Conservation (phyloP, 2,113 vertebrate genomes). For the Paracanthobrama guichenoti region DNA sequence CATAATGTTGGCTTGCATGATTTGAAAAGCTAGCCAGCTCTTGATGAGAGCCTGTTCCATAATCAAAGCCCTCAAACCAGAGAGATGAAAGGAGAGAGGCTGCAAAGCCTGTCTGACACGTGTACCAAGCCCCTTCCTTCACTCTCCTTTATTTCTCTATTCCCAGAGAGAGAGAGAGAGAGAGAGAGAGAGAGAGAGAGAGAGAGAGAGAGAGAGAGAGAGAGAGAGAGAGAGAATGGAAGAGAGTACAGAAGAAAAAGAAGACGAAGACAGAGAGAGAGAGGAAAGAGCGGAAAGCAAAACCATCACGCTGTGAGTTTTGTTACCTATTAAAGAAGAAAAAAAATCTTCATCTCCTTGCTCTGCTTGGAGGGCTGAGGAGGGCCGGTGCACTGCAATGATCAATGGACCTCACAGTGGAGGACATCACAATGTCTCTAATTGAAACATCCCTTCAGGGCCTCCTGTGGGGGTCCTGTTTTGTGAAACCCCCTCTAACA, state of each 20-base stretch:
- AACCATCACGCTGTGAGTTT: constrained; percentile 16
- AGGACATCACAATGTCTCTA: constrained; percentile 43
- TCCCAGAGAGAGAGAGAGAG: background rate
- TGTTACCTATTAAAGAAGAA: constrained; percentile 36
- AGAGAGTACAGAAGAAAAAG: background rate
- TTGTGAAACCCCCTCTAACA: background rate
- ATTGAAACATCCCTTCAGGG: constrained; percentile 50
- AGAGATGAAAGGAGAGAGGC: constrained; percentile 48
- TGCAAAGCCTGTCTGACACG: constrained; percentile 48
- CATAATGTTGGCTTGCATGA: constrained; percentile 25
- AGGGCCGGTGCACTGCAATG: constrained; percentile 17
- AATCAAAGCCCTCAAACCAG: constrained; percentile 53
- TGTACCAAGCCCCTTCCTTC: constrained; percentile 46
- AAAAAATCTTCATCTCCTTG: constrained; percentile 26
- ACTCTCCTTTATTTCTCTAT: constrained; percentile 34
- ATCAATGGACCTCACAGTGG: constrained; percentile 41
- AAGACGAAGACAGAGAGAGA: background rate
- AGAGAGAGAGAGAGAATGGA: background rate
- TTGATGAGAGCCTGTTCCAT: constrained; percentile 46
- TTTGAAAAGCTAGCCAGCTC: constrained; percentile 41
- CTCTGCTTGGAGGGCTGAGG: constrained; percentile 18
- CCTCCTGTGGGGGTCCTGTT: constrained; percentile 29
- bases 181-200: background rate
- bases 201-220: background rate
- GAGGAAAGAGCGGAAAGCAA: background rate